Evolutionary conservation across 2,797 vertebrate species (phyloP), one percentile per base, ranked within the genome.

Genomic region (Graptemys geographica): DNA sequence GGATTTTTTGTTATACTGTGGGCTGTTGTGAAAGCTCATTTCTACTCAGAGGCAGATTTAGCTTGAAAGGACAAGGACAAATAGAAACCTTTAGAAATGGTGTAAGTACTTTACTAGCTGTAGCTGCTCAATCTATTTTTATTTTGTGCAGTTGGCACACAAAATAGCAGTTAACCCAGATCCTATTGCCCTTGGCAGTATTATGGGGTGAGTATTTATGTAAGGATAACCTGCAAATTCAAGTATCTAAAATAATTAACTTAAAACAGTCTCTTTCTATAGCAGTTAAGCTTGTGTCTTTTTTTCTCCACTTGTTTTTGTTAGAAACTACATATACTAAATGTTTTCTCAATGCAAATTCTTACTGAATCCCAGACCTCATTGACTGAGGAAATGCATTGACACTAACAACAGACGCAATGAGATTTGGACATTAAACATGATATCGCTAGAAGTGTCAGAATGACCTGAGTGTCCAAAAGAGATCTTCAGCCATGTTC

Each of bases 401-500:
- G 72, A 19, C 2, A 9, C 79, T 88, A 88, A 33, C 69, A 86
- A 44, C 74, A 55, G 79, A 86, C 87, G 89, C 53, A 93, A 93
- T 78, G 47, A 19, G 51, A 89, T 85, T 85, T 9, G 76, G 84
- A 86, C 91, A 49, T 84, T 94, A 89, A 96, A 84, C 47, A 83
- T 81, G 33, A 51, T 86, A 44, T 59, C 25, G 79, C 53, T 84
- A 84, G 86, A 62, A 94, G 65, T 25, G 87, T 65, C 15, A 74
- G 74, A 84, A 80, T 82, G 87, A 96, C 72, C 72, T 87, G 52
- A 82, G 49, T 33, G 37, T 3, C 90, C 31, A 0, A 0, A 52
- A 85, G 80, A 90, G 90, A 78, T 96, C 15, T 59, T 91, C 69
- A 92, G 93, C 52, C n/a, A 12, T 91, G 9, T 96, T 94, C 74